Conservation (phyloP, 2,888 invertebrate genomes). For the Tetranychus truncatus region DNA sequence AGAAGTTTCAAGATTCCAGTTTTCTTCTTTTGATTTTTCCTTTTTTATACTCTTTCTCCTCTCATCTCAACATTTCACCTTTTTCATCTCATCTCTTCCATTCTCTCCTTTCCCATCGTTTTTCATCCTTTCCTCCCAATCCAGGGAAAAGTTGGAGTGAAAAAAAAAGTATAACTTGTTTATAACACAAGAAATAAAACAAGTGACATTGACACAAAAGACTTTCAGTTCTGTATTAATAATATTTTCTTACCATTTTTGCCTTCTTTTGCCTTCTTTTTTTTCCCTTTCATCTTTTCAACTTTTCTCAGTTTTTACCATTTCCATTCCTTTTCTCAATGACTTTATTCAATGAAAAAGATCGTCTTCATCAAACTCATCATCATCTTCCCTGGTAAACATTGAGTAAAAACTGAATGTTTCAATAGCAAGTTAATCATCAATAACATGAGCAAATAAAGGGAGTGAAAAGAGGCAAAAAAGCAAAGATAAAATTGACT, state of each 20-base stretch:
- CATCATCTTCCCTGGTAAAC: too few species aligned
- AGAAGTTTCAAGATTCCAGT: background rate
- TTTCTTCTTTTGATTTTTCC: background rate
- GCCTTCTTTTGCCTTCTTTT: background rate
- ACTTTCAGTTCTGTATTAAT: background rate
- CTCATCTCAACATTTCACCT: background rate
- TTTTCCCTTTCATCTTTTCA: background rate
- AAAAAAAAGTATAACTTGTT: background rate
- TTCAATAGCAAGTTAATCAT: too few species aligned
- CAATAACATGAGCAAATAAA: too few species aligned
- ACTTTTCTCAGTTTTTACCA: too few species aligned
- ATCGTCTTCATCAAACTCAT: too few species aligned
- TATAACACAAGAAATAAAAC: background rate
- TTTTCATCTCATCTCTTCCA: background rate
- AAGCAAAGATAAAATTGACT: too few species aligned
- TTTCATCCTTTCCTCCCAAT: background rate
- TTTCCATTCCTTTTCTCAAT: too few species aligned
- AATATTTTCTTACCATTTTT: background rate
- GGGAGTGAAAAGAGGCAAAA: too few species aligned
- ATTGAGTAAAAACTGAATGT: too few species aligned
- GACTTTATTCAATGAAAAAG: too few species aligned
- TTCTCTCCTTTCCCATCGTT: background rate
- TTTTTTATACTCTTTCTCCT: background rate
- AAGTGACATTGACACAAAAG: slow-evolving; percentile 2
- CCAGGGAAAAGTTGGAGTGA: background rate